A percentile compares a stretch with the other conserved stretches of the same genome.
Evolutionary conservation across 2,797 vertebrate genomes (phyloP).

Genomic region (Onychomys leucogaster): DNA sequence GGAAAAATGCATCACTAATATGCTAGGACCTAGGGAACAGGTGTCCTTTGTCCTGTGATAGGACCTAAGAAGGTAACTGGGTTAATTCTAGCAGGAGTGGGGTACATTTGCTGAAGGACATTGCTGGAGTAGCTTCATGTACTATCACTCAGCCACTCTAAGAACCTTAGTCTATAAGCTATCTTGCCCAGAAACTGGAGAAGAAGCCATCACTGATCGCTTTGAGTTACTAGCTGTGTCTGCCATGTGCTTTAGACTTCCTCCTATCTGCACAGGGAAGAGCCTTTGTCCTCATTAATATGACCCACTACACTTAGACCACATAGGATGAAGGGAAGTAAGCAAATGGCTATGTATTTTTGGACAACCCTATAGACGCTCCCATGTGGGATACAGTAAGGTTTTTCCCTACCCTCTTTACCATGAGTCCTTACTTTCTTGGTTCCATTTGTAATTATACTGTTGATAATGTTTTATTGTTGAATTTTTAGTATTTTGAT

Average conservation of each 20-base stretch:
- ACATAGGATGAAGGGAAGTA: neutral
- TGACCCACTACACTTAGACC: neutral
- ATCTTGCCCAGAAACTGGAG: neutral
- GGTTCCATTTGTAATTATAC: neutral
- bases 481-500: neutral
- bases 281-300: neutral
- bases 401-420: neutral
- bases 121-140: neutral
- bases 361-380: neutral
- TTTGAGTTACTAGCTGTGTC: neutral
- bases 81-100: neutral
- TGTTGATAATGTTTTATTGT: neutral
- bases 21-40: neutral
- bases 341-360: neutral
- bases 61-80: neutral
- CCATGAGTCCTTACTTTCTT: neutral
- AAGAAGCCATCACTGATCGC: neutral
- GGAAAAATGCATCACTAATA: neutral
- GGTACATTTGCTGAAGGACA: neutral
- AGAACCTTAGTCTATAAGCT: neutral
- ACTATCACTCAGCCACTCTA: neutral
- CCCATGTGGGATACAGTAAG: neutral
- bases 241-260: neutral
- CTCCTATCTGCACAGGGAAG: neutral
- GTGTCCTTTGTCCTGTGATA: neutral